A percentile compares a stretch with the other conserved stretches of the same genome.
Conservation (phyloP, 2,113 vertebrate genomes). For the Sapayoa aenigma region DNA sequence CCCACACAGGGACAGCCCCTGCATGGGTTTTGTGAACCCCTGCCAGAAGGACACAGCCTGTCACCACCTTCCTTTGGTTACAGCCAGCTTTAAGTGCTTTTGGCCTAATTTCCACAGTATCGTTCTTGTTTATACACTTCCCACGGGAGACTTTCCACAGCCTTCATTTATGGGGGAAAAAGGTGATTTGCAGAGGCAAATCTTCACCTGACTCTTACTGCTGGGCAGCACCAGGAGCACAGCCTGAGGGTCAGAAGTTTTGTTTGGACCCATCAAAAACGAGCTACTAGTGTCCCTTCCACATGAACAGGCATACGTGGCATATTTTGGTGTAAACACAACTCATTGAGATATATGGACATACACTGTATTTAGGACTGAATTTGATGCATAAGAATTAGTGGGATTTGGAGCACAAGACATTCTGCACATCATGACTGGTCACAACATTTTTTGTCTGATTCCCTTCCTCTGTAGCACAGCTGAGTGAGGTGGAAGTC, state of each 20-base stretch:
- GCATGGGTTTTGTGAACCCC: neutral
- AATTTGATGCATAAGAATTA: neutral
- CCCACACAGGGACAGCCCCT: fast-evolving
- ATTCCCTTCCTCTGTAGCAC: neutral
- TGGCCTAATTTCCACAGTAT: neutral
- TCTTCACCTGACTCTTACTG: neutral
- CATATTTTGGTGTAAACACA: neutral
- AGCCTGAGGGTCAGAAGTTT: neutral
- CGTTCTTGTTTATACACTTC: neutral
- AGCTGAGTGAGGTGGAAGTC: neutral
- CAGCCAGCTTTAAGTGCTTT: neutral
- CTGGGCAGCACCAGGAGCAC: neutral
- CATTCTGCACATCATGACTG: fast-evolving
- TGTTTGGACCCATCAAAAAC: neutral
- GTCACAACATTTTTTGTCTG: neutral
- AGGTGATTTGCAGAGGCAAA: neutral
- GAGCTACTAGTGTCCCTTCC: neutral
- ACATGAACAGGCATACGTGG: neutral
- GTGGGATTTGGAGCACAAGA: neutral
- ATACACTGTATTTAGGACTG: neutral
- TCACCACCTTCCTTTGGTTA: neutral
- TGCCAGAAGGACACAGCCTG: neutral
- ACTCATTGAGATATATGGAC: neutral
- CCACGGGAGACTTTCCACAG: neutral
- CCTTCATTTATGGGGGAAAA: neutral